phyloP scores from a whole-genome alignment of 2,888 invertebrate genomes.

The Drosophila kambysellisi region DNA sequence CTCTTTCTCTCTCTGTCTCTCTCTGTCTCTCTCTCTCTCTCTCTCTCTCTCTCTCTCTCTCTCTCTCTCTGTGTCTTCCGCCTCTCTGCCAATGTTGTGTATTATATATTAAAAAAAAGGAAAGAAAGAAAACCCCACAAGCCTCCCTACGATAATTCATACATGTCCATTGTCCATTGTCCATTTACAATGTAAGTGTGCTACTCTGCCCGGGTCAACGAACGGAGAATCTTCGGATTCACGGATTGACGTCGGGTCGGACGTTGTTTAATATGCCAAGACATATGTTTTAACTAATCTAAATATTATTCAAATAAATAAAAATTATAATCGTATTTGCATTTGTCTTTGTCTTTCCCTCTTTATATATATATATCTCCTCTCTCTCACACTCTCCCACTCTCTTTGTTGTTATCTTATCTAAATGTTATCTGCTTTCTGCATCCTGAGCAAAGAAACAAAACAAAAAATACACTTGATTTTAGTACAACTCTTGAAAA shows the following conservation, averaged over 20 bases:
- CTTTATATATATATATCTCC: not conserved
- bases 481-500: not conserved
- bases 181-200: constrained; percentile 56
- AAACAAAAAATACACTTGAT: not conserved
- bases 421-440: constrained; percentile 9
- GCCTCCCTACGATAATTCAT: constrained; percentile 17
- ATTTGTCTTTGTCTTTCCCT: constrained; percentile 8
- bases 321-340: constrained; percentile 33
- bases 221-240: constrained; percentile 5
- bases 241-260: constrained; percentile 13
- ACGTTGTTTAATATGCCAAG: constrained; percentile 64
- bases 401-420: constrained; percentile 4
- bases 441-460: constrained; percentile 1
- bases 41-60: not conserved
- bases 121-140: not conserved
- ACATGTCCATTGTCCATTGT: constrained; percentile 10
- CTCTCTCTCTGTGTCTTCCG: not conserved
- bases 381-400: not conserved
- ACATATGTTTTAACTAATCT: constrained; percentile 55
- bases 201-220: constrained; percentile 17
- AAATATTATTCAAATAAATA: constrained; percentile 62
- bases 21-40: not conserved
- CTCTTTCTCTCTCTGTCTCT: not conserved
- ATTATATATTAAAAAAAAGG: constrained; percentile 33
- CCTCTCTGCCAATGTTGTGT: constrained; percentile 39